Evolutionary conservation across 2,113 vertebrate genomes (phyloP).

Genomic region (Grantiella picta): DNA sequence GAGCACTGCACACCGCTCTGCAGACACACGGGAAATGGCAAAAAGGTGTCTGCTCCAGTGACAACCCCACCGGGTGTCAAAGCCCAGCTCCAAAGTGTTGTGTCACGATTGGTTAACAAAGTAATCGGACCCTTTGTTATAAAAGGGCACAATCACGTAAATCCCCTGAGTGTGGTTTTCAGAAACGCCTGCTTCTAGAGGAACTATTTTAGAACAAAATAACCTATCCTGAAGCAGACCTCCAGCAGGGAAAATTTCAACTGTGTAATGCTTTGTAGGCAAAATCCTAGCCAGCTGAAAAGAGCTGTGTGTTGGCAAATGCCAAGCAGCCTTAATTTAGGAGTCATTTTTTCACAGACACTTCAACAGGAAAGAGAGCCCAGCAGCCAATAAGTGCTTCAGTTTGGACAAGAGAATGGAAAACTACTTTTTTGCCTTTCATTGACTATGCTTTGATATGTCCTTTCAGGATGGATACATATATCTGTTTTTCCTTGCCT

Average conservation of each 20-base stretch:
- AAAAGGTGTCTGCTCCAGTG: accelerated
- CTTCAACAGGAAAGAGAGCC: not conserved
- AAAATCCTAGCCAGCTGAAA: not conserved
- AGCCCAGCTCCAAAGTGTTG: not conserved
- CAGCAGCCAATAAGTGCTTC: not conserved
- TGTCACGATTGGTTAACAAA: not conserved
- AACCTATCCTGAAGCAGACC: not conserved
- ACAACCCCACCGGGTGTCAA: not conserved
- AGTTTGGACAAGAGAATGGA: not conserved
- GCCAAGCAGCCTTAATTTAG: not conserved
- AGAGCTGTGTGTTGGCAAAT: not conserved
- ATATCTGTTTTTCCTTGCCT: not conserved
- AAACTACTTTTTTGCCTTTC: not conserved
- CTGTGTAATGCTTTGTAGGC: not conserved
- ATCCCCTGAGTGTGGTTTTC: not conserved
- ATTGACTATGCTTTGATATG: not conserved
- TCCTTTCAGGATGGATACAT: not conserved
- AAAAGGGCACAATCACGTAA: not conserved
- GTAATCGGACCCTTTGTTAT: not conserved
- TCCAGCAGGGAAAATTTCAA: not conserved
- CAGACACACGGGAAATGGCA: not conserved
- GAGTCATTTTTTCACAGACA: not conserved
- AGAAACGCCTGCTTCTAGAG: not conserved
- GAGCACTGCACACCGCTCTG: not conserved
- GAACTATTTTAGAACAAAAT: not conserved